Evolutionary conservation across 2,888 invertebrate species (phyloP), one percentile per base, ranked within the genome.

Genomic region (Oxyteleia sp.): DNA sequence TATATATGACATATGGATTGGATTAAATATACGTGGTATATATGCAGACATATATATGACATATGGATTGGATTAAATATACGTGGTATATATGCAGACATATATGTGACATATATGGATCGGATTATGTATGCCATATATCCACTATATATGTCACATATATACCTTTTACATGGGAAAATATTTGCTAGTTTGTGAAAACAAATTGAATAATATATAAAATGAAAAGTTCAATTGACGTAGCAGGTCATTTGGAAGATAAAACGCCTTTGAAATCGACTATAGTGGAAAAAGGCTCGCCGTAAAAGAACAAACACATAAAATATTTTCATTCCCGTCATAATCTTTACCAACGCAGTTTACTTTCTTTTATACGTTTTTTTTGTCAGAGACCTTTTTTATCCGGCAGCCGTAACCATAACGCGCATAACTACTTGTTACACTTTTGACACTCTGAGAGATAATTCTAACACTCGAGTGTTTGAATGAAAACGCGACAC

Each of bases 271-370:
- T 32, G 32, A 32, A 32, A 32, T 32, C 32, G 8, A 7, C 32
- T 8, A 32, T 32, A 10, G 32, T 32, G 8, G 32, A 32, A 32
- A 32, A 32, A 32, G 8, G 32, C 8, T 5, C 5, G 32, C 10
- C 32, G 10, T 43, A 43, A 59, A 64, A 64, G 64, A 49, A 64
- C 38, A 51, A 63, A 63, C 43, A 45, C 63, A 23, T 64, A 49
- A 64, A 64, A 38, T 51, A 64, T 64, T 64, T 64, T 64, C 49
- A 49, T 64, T 64, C 64, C 16, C 63, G 49, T 49, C 64, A 35
- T 64, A 64, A 64, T 45, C 63, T 63, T 63, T 32, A 29, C 18
- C 18, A 47, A 26, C 63, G 35, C 45, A 45, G 47, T 47, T 63
- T 35, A 47, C 63, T 51, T 16, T 49, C 35, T 35, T 64, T 51